phyloP scores from a whole-genome alignment of 2,113 vertebrate species.

The Gallinago jamesoni region DNA sequence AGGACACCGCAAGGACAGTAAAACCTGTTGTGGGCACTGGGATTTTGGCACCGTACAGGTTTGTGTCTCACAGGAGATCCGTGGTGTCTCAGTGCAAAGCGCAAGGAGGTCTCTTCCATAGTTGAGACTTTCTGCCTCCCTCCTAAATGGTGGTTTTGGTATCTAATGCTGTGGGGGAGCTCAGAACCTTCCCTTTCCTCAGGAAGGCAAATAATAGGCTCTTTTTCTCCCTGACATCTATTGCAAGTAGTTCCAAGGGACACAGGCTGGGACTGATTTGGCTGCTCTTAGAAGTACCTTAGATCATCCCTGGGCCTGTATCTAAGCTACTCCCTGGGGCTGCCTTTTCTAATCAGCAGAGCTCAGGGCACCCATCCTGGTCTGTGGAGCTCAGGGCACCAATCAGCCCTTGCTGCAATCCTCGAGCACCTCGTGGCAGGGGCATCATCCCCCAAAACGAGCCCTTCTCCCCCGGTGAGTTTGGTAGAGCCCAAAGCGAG shows the following conservation, averaged over 20 bases:
- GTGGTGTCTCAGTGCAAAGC: not conserved
- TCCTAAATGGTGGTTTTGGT: not conserved
- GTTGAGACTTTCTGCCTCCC: not conserved
- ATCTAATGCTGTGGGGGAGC: not conserved
- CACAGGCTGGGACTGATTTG: not conserved
- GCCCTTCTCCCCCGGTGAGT: rapidly evolving
- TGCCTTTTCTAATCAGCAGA: not conserved
- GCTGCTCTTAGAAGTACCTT: not conserved
- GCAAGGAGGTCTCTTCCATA: not conserved
- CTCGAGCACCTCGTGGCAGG: not conserved
- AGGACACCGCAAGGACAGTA: not conserved
- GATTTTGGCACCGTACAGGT: not conserved
- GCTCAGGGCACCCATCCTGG: not conserved
- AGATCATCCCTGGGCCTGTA: not conserved
- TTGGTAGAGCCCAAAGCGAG: not conserved
- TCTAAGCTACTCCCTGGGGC: not conserved
- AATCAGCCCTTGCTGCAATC: not conserved
- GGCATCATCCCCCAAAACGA: not conserved
- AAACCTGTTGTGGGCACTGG: not conserved
- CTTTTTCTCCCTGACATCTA: not conserved
- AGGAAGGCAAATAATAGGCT: not conserved
- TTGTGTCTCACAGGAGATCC: not conserved
- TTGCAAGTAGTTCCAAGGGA: not conserved
- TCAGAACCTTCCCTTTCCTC: not conserved
- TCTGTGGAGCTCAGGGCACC: not conserved